These are phyloP conservation scores for Propithecus deckenii DNA, from an alignment of 2,797 vertebrate genomes.

Conservation along the genomic window DNA sequence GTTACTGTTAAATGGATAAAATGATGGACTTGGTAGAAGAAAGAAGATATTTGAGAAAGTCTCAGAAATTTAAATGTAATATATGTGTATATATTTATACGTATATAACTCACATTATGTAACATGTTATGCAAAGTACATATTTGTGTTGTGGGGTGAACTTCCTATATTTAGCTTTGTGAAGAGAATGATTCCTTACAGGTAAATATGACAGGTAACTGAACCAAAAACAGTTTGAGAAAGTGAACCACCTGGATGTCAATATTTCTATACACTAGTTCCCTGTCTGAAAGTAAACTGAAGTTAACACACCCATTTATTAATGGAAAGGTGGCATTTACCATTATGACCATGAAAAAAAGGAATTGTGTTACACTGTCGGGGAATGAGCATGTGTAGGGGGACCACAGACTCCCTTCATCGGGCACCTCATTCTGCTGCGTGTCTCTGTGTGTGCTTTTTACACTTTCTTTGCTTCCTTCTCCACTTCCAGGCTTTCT, in stretches of 20 bases:
- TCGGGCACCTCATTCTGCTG: background rate
- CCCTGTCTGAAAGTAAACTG: background rate
- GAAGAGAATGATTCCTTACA: background rate
- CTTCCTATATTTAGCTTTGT: background rate
- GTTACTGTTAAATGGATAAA: background rate
- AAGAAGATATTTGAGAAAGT: background rate
- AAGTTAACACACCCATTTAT: background rate
- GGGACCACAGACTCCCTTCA: fast-evolving
- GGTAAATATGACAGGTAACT: background rate
- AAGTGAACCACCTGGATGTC: background rate
- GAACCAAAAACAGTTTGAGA: background rate
- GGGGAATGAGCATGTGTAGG: fast-evolving
- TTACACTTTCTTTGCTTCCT: background rate
- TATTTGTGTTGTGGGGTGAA: background rate
- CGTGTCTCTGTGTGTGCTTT: background rate
- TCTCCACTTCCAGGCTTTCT: background rate
- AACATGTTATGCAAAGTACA: background rate
- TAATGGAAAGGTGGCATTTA: background rate
- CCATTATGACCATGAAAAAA: background rate
- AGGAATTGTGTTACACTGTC: background rate
- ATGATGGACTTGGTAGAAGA: background rate
- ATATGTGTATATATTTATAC: background rate
- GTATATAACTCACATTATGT: background rate
- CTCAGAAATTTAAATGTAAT: constrained; percentile 3
- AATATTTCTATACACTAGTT: background rate